These are phyloP conservation scores for Callitettix versicolor DNA, from an alignment of 1,140 invertebrate species.

Conservation along the genomic window DNA sequence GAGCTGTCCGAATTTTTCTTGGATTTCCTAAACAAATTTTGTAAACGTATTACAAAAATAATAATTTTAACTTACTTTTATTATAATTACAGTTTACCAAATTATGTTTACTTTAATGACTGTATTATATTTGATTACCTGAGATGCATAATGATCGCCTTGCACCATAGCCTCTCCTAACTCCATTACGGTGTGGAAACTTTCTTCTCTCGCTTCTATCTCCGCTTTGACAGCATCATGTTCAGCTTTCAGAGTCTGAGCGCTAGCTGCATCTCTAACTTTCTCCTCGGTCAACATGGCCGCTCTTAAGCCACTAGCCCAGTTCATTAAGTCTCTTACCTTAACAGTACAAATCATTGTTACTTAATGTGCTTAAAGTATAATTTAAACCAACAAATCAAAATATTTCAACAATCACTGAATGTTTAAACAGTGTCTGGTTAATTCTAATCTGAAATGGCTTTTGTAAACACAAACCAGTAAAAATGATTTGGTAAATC, in stretches of 20 bases:
- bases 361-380: constrained; percentile 1
- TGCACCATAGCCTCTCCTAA: constrained; percentile 75
- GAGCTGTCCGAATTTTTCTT: constrained; percentile 64
- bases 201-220: constrained; percentile 86
- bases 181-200: constrained; percentile 67
- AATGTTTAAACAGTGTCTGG: no score
- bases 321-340: constrained; percentile 81
- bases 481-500: no score
- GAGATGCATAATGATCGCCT: constrained; percentile 70
- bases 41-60: neutral
- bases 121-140: constrained; percentile 28
- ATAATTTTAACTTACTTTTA: neutral
- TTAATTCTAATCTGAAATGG: no score
- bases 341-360: no score
- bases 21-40: constrained; percentile 49
- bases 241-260: constrained; percentile 76
- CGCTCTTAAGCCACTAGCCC: constrained; percentile 68
- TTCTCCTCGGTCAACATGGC: constrained; percentile 74
- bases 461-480: no score
- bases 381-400: neutral
- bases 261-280: constrained; percentile 74
- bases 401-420: neutral
- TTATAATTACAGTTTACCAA: neutral
- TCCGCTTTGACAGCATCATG: constrained; percentile 88
- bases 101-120: neutral